These are phyloP conservation scores for Pemphredon lugubris DNA, from an alignment of 2,888 invertebrate genomes.

Conservation along the genomic window DNA sequence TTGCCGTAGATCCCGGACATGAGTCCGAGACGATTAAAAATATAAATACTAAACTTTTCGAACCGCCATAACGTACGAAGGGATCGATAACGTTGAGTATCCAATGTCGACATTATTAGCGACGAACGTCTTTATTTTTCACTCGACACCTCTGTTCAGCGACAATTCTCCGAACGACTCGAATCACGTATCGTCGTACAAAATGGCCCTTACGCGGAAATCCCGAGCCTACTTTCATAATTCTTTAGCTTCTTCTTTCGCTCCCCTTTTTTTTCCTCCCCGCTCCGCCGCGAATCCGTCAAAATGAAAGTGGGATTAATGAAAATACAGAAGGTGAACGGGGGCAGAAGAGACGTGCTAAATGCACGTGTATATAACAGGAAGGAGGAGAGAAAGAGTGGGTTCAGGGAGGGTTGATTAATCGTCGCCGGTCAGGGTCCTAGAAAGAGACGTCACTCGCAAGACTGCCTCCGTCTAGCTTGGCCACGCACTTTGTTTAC, in stretches of 20 bases:
- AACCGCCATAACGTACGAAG: no score
- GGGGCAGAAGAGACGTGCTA: conserved; percentile 64
- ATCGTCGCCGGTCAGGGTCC: conserved; percentile 65
- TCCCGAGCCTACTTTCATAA: conserved; percentile 39
- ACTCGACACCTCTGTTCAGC: no score
- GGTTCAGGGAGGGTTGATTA: conserved; percentile 67
- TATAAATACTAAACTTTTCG: no score
- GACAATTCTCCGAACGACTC: neutral
- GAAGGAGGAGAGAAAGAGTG: conserved; percentile 36
- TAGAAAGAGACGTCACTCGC: conserved; percentile 65
- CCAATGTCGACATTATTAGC: no score
- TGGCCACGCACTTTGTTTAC: conserved; percentile 59
- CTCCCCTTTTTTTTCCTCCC: conserved; percentile 18
- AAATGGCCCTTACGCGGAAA: conserved; percentile 12
- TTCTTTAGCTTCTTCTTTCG: conserved; percentile 28
- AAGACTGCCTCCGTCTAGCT: conserved; percentile 69
- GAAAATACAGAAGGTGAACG: conserved; percentile 70
- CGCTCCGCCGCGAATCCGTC: conserved; percentile 52
- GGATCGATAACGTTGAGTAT: no score
- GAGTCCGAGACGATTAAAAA: no score
- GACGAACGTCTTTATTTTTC: no score
- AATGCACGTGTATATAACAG: conserved; percentile 69
- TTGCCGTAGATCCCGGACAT: no score
- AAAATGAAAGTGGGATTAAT: conserved; percentile 74
- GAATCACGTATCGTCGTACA: neutral